Evolutionary conservation across 1,140 invertebrate genomes (phyloP).

Genomic region (Orius insidiosus): DNA sequence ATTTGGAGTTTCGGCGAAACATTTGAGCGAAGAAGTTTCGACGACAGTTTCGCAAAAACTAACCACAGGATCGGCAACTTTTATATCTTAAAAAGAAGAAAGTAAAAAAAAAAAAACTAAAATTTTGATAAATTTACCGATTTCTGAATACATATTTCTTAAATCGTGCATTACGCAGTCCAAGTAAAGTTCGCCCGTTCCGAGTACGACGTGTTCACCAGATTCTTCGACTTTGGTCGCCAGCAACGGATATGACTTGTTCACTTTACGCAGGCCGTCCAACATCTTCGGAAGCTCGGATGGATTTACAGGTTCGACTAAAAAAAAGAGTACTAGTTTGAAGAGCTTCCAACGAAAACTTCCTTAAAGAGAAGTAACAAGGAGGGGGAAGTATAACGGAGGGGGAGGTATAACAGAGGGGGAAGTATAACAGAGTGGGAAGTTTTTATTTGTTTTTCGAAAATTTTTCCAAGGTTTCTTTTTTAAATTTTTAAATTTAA

Average conservation of each 20-base stretch:
- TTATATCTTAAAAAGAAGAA: constrained; percentile 38
- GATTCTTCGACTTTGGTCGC: constrained; percentile 95
- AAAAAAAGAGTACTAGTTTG: too few species aligned
- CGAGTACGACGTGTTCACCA: constrained; percentile 94
- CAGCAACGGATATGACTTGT: constrained; percentile 95
- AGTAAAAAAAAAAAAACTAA: constrained; percentile 8
- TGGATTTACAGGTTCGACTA: constrained; percentile 96
- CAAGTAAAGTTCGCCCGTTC: constrained; percentile 94
- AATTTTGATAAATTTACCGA: constrained; percentile 46
- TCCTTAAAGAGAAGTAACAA: too few species aligned
- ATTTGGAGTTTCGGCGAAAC: constrained; percentile 98
- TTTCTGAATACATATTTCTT: constrained; percentile 84
- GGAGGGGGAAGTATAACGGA: too few species aligned
- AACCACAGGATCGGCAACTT: constrained; percentile 97
- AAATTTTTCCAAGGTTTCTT: too few species aligned
- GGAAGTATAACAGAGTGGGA: too few species aligned
- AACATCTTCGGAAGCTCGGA: constrained; percentile 99
- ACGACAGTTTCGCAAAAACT: constrained; percentile 99
- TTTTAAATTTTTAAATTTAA: too few species aligned
- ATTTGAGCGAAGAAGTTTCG: constrained; percentile 96
- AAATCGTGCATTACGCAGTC: constrained; percentile 99
- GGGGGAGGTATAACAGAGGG: too few species aligned
- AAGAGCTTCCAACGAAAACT: too few species aligned
- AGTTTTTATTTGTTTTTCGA: too few species aligned
- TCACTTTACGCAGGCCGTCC: constrained; percentile 94